A percentile compares a stretch with the other conserved stretches of the same genome.
Conservation (phyloP, 2,797 vertebrate genomes). For the Menidia menidia region DNA sequence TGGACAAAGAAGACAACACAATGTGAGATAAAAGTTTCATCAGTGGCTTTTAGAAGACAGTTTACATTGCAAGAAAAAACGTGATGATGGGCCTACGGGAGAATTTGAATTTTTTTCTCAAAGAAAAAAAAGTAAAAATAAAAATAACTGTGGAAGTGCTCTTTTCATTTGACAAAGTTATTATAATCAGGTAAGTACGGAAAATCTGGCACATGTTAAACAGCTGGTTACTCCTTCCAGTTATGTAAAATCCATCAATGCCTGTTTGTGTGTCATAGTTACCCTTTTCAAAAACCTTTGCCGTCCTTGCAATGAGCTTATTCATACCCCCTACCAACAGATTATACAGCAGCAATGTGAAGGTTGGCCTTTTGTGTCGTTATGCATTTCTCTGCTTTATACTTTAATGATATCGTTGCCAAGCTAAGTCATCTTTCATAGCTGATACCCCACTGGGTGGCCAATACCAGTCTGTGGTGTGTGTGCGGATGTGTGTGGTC, state of each 20-base stretch:
- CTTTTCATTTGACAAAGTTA: too few species aligned
- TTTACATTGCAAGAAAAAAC: too few species aligned
- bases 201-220: too few species aligned
- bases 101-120: too few species aligned
- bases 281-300: constrained; percentile 63
- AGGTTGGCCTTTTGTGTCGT: constrained; percentile 74
- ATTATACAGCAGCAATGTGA: constrained; percentile 66
- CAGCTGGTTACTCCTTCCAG: too few species aligned
- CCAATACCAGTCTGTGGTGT: constrained; percentile 43
- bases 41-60: too few species aligned
- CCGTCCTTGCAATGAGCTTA: constrained; percentile 61
- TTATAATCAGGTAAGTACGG: too few species aligned
- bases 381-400: constrained; percentile 66
- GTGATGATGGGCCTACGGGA: too few species aligned
- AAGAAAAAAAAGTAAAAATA: too few species aligned
- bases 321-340: constrained; percentile 68
- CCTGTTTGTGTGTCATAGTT: constrained; percentile 50
- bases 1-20: background rate
- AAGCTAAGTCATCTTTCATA: constrained; percentile 70
- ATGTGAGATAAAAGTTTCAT: too few species aligned
- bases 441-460: constrained; percentile 64
- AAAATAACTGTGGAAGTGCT: too few species aligned
- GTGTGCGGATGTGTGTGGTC: constrained; percentile 26
- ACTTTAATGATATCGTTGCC: constrained; percentile 75
- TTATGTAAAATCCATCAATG: too few species aligned